Base-by-base conservation (phyloP, 2,797 vertebrate genomes). In the Hephaestus fuliginosus region DNA sequence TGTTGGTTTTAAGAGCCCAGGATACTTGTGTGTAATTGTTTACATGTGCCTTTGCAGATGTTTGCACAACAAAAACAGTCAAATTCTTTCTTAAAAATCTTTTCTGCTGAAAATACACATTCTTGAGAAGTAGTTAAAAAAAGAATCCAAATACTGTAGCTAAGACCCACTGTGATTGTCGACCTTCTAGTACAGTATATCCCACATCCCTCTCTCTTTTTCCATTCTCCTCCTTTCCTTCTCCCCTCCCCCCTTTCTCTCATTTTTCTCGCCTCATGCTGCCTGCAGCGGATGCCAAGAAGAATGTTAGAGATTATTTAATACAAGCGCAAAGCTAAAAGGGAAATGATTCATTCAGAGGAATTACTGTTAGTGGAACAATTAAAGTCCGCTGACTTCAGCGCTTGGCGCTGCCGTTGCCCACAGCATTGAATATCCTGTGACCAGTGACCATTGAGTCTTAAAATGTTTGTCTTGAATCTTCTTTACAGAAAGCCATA, bases 261-360 rank as follows among this genome's bases (percentile, higher is more conserved):
- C 79, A 70, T 89, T 58, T 78, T 89, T 88, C 65, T 91, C 56
- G 77, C 84, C 65, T 83, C 81, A 52, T 65, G 68, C 70, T 83
- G 84, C 87, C 86, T 89, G 87, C 78, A 91, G 88, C 81, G 93
- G 91, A 92, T 77, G 88, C 93, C 95, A 95, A 85, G 89, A 94
- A 93, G 87, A 96, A 92, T 92, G 75, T 72, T 93, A 82, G 86
- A 85, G 86, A 92, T 92, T 89, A 92, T 95, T 95, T 92, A 95
- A 95, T 95, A 91, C 92, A 95, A 93, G 90, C 84, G 80, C 86
- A 76, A 89, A 91, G 91, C 83, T 92, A 83, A 95, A 95, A 93
- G 82, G 83, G 80, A 91, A 90, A 80, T 94, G 90, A 96, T 96
- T 96, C 93, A 96, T 94, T 91, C 60, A 93, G 83, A 93, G 89